phyloP scores from a whole-genome alignment of 2,113 vertebrate species.

The Apaloderma vittatum region DNA sequence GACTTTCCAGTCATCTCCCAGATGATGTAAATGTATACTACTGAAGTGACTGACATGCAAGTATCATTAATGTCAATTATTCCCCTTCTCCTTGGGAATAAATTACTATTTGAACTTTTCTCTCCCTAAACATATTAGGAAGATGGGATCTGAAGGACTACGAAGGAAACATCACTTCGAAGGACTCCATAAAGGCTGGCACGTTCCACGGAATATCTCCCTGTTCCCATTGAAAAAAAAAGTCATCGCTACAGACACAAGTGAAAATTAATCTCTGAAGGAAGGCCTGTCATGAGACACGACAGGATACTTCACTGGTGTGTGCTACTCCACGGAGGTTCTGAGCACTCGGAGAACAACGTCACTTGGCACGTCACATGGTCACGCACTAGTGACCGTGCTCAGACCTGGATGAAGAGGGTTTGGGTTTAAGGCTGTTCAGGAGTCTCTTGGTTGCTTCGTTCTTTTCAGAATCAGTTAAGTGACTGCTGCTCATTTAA shows the following conservation, averaged over 20 bases:
- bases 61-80: conserved; percentile 33
- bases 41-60: conserved; percentile 31
- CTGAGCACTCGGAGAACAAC: background rate
- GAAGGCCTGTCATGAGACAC: background rate
- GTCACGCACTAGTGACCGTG: background rate
- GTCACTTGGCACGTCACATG: background rate
- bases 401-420: background rate
- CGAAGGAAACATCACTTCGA: background rate
- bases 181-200: background rate
- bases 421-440: background rate
- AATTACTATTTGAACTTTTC: background rate
- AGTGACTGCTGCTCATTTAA: background rate
- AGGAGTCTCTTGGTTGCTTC: background rate
- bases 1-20: conserved; percentile 32
- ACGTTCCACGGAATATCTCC: background rate
- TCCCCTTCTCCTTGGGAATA: conserved; percentile 13
- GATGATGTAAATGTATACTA: conserved; percentile 34
- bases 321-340: accelerated
- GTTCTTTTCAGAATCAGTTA: background rate
- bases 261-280: background rate
- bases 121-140: background rate
- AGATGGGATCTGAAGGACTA: background rate
- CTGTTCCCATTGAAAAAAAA: background rate
- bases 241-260: background rate
- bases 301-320: background rate